Conservation (phyloP, 2,888 invertebrate species). For the Beris chalybata region DNA sequence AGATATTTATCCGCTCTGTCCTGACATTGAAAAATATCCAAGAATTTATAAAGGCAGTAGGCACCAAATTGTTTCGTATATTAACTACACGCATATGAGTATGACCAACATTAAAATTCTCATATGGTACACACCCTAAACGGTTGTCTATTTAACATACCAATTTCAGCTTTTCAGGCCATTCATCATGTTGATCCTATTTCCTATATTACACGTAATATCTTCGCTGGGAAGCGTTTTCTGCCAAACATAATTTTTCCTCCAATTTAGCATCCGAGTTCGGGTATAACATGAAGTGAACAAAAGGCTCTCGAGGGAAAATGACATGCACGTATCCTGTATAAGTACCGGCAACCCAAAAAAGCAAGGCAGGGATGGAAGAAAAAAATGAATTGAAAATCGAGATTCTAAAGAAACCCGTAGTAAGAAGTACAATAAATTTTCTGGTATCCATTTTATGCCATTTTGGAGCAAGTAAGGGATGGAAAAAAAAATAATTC, state of each 20-base stretch:
- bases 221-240: too few species aligned
- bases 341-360: background rate
- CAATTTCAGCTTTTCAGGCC: constrained; percentile 19
- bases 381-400: too few species aligned
- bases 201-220: background rate
- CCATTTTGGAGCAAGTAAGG: too few species aligned
- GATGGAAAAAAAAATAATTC: too few species aligned
- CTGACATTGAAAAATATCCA: too few species aligned
- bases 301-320: background rate
- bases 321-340: background rate
- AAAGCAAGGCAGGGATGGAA: too few species aligned
- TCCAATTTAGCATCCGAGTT: constrained; percentile 6
- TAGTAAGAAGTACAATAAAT: too few species aligned
- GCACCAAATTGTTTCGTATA: too few species aligned
- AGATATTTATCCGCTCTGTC: too few species aligned
- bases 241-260: constrained; percentile 13
- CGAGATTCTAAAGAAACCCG: too few species aligned
- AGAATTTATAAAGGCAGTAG: too few species aligned
- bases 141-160: constrained; percentile 26
- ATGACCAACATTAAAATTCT: constrained; percentile 19
- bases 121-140: constrained; percentile 17
- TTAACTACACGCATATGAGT: background rate
- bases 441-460: too few species aligned
- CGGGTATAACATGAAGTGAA: background rate
- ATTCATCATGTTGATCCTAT: constrained; percentile 27